Conservation (phyloP, 1,140 invertebrate genomes). For the Portunus trituberculatus region DNA sequence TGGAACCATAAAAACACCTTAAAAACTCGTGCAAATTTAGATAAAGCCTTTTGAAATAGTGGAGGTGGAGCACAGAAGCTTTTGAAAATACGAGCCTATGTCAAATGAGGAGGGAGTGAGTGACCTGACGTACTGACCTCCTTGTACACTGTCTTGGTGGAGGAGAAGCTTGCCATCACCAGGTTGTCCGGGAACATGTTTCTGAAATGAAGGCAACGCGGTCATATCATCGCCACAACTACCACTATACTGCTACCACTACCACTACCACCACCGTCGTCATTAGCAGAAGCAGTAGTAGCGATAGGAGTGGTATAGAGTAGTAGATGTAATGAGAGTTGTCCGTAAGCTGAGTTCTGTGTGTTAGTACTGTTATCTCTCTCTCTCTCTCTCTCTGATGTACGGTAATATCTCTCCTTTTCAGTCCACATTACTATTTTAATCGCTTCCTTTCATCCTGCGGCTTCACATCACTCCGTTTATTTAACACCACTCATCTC, state of each 20-base stretch:
- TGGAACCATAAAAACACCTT: too few species aligned
- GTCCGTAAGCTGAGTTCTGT: too few species aligned
- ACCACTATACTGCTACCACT: too few species aligned
- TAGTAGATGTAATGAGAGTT: too few species aligned
- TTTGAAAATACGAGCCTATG: too few species aligned
- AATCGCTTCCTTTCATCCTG: too few species aligned
- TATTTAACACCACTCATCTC: background rate
- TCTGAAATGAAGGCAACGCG: constrained; percentile 78
- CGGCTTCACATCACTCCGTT: too few species aligned
- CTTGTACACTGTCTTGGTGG: constrained; percentile 78
- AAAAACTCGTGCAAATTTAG: too few species aligned
- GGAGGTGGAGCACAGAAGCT: too few species aligned
- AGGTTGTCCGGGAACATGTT: constrained; percentile 83
- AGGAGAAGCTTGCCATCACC: constrained; percentile 81
- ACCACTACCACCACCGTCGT: background rate
- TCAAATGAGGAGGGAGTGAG: background rate
- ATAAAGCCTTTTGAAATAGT: too few species aligned
- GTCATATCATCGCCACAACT: background rate
- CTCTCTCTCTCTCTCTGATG: background rate
- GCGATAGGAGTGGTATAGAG: background rate
- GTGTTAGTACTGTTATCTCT: background rate
- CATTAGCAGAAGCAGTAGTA: background rate
- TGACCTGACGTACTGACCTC: constrained; percentile 30
- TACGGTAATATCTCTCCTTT: background rate
- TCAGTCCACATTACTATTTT: background rate